Evolutionary conservation across 2,888 invertebrate genomes (phyloP).

Genomic region (Cryptocheilus praepositus): DNA sequence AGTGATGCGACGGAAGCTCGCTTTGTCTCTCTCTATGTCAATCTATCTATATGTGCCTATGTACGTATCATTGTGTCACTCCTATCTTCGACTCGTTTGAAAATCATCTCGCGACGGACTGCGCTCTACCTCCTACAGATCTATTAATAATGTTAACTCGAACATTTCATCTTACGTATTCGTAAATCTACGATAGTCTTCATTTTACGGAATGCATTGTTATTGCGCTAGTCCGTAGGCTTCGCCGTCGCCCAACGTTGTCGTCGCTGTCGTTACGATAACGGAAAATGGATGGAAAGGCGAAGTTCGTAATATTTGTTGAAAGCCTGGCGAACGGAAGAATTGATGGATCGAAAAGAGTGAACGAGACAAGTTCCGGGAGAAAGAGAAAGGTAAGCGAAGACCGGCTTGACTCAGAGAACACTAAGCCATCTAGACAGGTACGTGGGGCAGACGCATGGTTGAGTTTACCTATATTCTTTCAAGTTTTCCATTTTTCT

Average conservation of each 20-base stretch:
- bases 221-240: not conserved
- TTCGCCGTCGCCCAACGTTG: not conserved
- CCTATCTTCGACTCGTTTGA: not conserved
- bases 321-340: constrained; percentile 49
- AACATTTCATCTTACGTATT: not conserved
- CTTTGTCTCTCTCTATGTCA: too few species aligned
- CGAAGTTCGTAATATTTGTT: constrained; percentile 55
- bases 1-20: too few species aligned
- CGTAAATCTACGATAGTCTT: not conserved
- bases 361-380: constrained; percentile 35
- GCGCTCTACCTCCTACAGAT: too few species aligned
- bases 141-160: too few species aligned
- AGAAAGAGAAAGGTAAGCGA: constrained; percentile 23
- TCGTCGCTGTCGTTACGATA: not conserved
- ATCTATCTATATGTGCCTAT: not conserved
- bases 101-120: not conserved
- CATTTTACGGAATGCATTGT: not conserved
- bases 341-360: constrained; percentile 53
- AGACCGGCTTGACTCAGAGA: not conserved
- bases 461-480: too few species aligned
- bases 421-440: too few species aligned
- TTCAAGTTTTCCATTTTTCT: too few species aligned
- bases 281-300: constrained; percentile 52
- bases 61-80: constrained; percentile 5
- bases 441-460: constrained; percentile 14